phyloP scores from a whole-genome alignment of 1,140 invertebrate species.

The Neodiprion fabricii region DNA sequence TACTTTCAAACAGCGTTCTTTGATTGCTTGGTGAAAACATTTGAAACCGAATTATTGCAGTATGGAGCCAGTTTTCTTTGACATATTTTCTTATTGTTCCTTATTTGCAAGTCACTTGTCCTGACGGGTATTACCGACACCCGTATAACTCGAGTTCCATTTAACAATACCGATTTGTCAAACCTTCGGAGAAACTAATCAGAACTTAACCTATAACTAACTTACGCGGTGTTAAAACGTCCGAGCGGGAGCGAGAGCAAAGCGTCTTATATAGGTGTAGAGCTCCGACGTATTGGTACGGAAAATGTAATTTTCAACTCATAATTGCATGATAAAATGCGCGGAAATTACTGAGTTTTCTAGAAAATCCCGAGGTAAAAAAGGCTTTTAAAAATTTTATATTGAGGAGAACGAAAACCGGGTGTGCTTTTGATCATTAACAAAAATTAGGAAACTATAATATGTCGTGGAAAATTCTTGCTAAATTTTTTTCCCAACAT shows the following conservation, averaged over 20 bases:
- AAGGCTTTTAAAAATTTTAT: too few relatives aligned
- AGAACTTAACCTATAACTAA: conserved; percentile 1
- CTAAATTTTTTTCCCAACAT: too few relatives aligned
- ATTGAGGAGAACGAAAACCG: too few relatives aligned
- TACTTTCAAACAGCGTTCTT: too few relatives aligned
- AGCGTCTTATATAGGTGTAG: background rate
- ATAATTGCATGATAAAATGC: background rate
- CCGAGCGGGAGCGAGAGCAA: background rate
- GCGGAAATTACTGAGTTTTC: too few relatives aligned
- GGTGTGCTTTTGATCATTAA: too few relatives aligned
- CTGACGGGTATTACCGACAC: background rate
- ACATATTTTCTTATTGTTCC: background rate
- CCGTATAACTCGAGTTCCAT: background rate
- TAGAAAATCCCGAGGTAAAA: too few relatives aligned
- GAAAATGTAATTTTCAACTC: background rate
- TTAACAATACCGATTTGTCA: conserved; percentile 2
- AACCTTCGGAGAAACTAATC: conserved; percentile 1
- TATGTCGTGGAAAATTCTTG: too few relatives aligned
- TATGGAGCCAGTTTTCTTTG: background rate
- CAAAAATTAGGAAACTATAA: too few relatives aligned
- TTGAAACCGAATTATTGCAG: too few relatives aligned
- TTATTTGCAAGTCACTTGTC: background rate
- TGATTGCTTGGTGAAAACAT: too few relatives aligned
- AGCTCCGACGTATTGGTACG: background rate
- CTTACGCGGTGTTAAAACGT: background rate